These are phyloP conservation scores for Aphyosemion australe DNA, from an alignment of 2,113 vertebrate species.

Conservation along the genomic window DNA sequence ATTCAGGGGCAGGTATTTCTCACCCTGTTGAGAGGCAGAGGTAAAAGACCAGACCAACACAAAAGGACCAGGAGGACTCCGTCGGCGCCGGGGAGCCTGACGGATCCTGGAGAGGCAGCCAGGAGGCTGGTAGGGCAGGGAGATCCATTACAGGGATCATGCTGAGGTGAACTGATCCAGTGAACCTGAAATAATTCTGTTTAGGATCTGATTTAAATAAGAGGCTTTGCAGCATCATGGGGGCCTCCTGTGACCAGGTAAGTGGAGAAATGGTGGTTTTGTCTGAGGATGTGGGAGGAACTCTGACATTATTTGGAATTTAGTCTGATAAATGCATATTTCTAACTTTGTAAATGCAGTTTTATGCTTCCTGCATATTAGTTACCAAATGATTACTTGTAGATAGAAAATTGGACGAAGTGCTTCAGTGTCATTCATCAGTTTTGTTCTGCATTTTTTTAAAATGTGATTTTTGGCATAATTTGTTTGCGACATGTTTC, in stretches of 20 bases:
- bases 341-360: too few relatives aligned
- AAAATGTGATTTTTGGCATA: too few relatives aligned
- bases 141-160: conserved; percentile 29
- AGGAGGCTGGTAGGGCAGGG: conserved; percentile 12
- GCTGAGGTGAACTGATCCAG: conserved; percentile 41
- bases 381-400: too few relatives aligned
- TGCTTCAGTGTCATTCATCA: too few relatives aligned
- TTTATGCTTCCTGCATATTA: too few relatives aligned
- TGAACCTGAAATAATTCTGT: conserved; percentile 9
- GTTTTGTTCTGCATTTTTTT: too few relatives aligned
- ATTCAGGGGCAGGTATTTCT: conserved; percentile 76
- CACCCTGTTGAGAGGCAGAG: conserved; percentile 65
- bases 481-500: too few relatives aligned
- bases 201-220: conserved; percentile 12
- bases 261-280: conserved; percentile 1
- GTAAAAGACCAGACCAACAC: not conserved
- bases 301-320: too few relatives aligned
- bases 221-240: conserved; percentile 54
- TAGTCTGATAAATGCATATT: too few relatives aligned
- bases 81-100: conserved; percentile 54
- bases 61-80: conserved; percentile 25
- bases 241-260: conserved; percentile 62
- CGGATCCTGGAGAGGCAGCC: conserved; percentile 43
- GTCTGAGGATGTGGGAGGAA: not conserved
- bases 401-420: too few relatives aligned